Evolutionary conservation across 2,113 vertebrate genomes (phyloP), one percentile per base, ranked within the genome.

Genomic region (Scalopus aquaticus): DNA sequence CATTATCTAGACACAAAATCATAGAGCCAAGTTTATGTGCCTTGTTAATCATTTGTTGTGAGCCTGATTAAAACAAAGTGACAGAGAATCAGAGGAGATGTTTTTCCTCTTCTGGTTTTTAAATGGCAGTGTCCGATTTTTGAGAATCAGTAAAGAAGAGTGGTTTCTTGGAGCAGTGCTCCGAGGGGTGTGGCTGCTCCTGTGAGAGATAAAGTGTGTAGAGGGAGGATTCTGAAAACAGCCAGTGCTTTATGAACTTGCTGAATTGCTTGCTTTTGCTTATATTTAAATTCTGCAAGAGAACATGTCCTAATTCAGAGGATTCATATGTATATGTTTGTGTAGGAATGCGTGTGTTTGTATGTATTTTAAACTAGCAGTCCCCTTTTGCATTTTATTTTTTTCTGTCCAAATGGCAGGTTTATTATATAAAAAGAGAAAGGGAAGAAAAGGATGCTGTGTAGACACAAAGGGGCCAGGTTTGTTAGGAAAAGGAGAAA

Each of bases 1-100:
- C 82, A 94, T 95, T 94, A 90, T 95, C 81, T 83, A 94, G 79
- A 90, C 62, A 88, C 60, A 94, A 32, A 90, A 70, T 65, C 90
- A 80, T 62, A 92, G 39, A 70, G 37, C 64, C 72, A 64, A 64
- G 77, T 91, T 87, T 73, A 74, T 86, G 86, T 76, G 73, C 28
- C n/a, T 51, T 86, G 77, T 82, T 94, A 91, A 92, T 88, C 56
- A 86, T 11, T 16, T 2, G 20, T n/a, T 88, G 32, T 74, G 77
- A 94, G 87, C 78, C 49, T 20, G 19, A 24, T n/a, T 56, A 5
- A 54, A 58, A 69, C 26, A 60, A 88, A 92, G 24, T 81, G 9
- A 26, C 39, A 69, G 11, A 44, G 46, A 16, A 74, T 37, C 77
- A 42, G 8, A 81, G 22, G 37, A 85, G 49, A 60, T 86, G 15